These are phyloP conservation scores for Sitta europaea DNA, from an alignment of 2,113 vertebrate species.

Conservation along the genomic window DNA sequence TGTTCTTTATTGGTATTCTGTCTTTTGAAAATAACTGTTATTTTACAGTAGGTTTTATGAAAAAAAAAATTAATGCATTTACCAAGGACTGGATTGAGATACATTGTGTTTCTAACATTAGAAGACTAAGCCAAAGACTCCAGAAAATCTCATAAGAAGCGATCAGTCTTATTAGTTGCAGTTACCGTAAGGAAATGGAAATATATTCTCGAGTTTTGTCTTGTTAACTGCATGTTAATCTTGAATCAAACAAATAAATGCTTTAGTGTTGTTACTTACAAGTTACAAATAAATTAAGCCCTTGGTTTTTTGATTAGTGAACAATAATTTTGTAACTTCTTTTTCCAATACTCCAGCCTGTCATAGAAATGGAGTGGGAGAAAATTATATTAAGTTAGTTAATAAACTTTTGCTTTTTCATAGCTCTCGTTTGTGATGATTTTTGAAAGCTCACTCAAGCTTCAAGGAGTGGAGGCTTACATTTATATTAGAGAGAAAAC, in stretches of 20 bases:
- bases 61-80: neutral
- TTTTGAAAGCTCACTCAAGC: slow-evolving; percentile 47
- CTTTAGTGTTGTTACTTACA: neutral
- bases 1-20: neutral
- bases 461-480: slow-evolving; percentile 21
- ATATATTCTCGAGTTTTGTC: neutral
- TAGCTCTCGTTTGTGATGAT: slow-evolving; percentile 33
- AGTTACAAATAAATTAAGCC: neutral
- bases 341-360: neutral
- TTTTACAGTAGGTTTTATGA: neutral
- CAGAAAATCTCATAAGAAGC: neutral
- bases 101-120: neutral
- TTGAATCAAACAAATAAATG: neutral
- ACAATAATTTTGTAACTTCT: neutral
- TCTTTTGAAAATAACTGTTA: neutral
- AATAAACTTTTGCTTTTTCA: neutral
- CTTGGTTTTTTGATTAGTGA: neutral
- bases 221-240: neutral
- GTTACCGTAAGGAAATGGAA: neutral
- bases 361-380: neutral
- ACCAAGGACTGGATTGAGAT: neutral
- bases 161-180: neutral
- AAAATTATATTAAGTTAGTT: neutral
- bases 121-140: neutral
- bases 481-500: slow-evolving; percentile 53